Conservation (phyloP, 2,113 vertebrate species). For the Odocoileus virginianus region DNA sequence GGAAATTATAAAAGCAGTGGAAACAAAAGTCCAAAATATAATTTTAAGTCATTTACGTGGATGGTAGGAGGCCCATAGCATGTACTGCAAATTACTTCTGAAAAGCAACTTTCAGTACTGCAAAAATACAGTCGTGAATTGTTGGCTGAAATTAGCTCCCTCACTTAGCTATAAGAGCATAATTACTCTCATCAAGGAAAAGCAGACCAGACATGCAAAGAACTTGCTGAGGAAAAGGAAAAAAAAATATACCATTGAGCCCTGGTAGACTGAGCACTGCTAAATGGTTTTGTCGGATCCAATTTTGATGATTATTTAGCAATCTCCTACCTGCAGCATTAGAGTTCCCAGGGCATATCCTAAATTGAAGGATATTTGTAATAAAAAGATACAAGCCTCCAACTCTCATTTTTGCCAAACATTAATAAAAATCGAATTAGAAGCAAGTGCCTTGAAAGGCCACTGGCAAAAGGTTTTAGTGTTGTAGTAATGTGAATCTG, state of each 20-base stretch:
- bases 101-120: conserved; percentile 25
- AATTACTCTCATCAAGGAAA: conserved; percentile 44
- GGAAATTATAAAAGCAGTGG: not conserved
- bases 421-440: conserved; percentile 69
- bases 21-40: conserved; percentile 15
- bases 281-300: conserved; percentile 49
- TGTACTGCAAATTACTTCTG: conserved; percentile 22
- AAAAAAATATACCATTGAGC: not conserved
- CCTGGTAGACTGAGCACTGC: not conserved
- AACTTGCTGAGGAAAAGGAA: not conserved
- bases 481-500: not conserved
- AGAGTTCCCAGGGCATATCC: conserved; percentile 42
- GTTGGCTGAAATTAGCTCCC: conserved; percentile 43
- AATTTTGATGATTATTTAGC: conserved; percentile 66
- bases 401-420: conserved; percentile 64
- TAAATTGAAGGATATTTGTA: conserved; percentile 67
- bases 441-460: conserved; percentile 46
- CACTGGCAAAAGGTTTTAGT: conserved; percentile 9
- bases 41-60: not conserved
- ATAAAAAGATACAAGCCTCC: conserved; percentile 67
- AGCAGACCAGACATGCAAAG: conserved; percentile 39
- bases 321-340: conserved; percentile 3
- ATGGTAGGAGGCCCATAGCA: not conserved
- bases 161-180: conserved; percentile 46
- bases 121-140: conserved; percentile 44